Evolutionary conservation across 2,113 vertebrate genomes (phyloP).

Genomic region (Chamaea fasciata): DNA sequence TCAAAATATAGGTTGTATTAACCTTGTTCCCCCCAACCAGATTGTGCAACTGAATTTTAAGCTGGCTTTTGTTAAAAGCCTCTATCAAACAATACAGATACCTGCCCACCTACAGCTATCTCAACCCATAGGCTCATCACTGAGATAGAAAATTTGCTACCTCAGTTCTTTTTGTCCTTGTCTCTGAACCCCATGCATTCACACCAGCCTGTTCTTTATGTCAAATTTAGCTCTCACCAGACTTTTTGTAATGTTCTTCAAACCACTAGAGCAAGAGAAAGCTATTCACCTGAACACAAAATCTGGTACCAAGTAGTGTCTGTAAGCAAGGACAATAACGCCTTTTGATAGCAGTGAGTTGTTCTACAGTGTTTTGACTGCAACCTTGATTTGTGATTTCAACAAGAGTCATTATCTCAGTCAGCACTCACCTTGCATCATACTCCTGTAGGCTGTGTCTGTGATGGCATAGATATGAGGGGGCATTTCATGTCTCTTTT

Average conservation of each 20-base stretch:
- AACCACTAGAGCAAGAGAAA: not conserved
- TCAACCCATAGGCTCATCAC: not conserved
- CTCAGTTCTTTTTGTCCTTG: not conserved
- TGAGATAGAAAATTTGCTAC: not conserved
- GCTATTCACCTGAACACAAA: not conserved
- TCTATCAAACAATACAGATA: not conserved
- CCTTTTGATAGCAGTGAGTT: not conserved
- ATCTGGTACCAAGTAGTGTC: not conserved
- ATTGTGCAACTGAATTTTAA: not conserved
- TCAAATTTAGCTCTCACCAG: not conserved
- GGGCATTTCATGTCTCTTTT: conserved; percentile 98
- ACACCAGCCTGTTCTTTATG: not conserved
- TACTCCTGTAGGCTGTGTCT: conserved; percentile 96
- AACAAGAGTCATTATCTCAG: not conserved
- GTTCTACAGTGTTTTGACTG: not conserved
- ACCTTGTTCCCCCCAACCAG: not conserved
- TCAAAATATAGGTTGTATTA: not conserved
- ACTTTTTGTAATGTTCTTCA: not conserved
- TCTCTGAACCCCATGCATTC: not conserved
- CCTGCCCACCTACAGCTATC: not conserved
- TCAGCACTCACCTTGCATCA: conserved; percentile 93
- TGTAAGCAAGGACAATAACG: not conserved
- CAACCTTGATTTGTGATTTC: not conserved
- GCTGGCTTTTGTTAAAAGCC: not conserved
- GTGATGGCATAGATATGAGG: conserved; percentile 99